These are phyloP conservation scores for Aradus depressus DNA, from an alignment of 2,888 invertebrate genomes.

Conservation along the genomic window DNA sequence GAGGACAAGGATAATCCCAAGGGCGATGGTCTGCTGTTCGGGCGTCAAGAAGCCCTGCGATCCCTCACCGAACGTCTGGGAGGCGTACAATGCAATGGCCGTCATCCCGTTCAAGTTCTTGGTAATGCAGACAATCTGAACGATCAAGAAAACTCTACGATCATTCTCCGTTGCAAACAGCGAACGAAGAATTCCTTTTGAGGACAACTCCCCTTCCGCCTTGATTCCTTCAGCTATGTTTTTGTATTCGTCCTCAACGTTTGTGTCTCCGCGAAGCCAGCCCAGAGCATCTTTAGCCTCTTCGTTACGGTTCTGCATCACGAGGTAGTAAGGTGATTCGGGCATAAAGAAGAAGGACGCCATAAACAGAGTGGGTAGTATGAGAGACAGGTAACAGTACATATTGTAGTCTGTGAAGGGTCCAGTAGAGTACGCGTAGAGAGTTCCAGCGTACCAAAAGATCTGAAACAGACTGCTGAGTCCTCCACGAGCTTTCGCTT, in stretches of 20 bases:
- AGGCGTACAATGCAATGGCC: conserved; percentile 23
- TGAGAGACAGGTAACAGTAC: conserved; percentile 38
- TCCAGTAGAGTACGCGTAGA: conserved; percentile 28
- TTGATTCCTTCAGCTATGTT: conserved; percentile 22
- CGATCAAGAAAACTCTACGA: conserved; percentile 25
- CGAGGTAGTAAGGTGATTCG: conserved; percentile 49
- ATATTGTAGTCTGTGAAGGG: conserved; percentile 35
- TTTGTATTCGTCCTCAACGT: conserved; percentile 23
- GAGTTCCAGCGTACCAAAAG: conserved; percentile 29
- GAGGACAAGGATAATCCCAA: conserved; percentile 25
- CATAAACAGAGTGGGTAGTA: conserved; percentile 43
- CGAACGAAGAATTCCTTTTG: no score
- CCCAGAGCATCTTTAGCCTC: conserved; percentile 37
- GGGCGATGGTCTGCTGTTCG: conserved; percentile 20
- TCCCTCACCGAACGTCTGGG: conserved; percentile 25
- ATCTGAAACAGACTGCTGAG: conserved; percentile 30
- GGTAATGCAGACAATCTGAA: conserved; percentile 23
- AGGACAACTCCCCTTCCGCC: no score
- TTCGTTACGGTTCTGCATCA: conserved; percentile 42
- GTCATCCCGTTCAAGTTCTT: conserved; percentile 27
- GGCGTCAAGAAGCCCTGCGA: conserved; percentile 7
- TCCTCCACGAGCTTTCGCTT: conserved; percentile 29
- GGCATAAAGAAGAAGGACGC: conserved; percentile 46
- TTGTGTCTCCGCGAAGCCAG: conserved; percentile 22
- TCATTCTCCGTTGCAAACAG: conserved; percentile 24